Base-by-base conservation (phyloP, 2,888 invertebrate species). In the Ophioninae sp. region DNA sequence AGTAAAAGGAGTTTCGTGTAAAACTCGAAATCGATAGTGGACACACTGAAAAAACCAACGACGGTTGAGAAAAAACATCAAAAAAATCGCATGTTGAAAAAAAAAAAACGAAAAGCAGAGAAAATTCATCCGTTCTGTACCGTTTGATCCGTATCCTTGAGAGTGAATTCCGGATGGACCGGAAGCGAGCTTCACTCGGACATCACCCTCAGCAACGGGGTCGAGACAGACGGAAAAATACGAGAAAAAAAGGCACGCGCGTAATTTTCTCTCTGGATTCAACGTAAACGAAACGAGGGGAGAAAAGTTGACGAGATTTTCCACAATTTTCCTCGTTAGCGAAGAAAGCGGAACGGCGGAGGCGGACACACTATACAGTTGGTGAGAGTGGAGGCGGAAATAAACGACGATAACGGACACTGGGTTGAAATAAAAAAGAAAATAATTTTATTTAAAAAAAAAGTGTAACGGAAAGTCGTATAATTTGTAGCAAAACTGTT, bases 301-400 rank as follows among this genome's bases (percentile, higher is more conserved):
- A 67, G 65, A 39, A 73, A 64, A 77, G 72, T 80, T 69, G 80
- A 80, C 73, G 80, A 83, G 83, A 80, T 80, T 83, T 78, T 76
- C 69, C 79, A 61, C 80, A 80, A 83, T 83, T 83, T 83, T 83
- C 80, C 83, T 83, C 83, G 80, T 83, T 83, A 83, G 68, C 80
- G 69, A 80, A 80, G 76, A 77, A 80, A 83, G 80, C 73, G 77
- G 68, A 80, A 74, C 37, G 67, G 17, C 13, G n/a, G 69, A 5
- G 20, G 61, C 10, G 70, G 39, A 5, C 21, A n/a, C 20, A 37
- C 61, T 8, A 30, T n/a, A 37, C 20, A 50, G n/a, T 44, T 17
- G 50, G 64, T 73, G 41, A 68, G 20, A 69, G 73, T 77, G 76
- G 69, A 70, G 76, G 44, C 41, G 68, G 56, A 76, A 73, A 73